phyloP scores from a whole-genome alignment of 2,888 invertebrate genomes.

The Mythimna vitellina region DNA sequence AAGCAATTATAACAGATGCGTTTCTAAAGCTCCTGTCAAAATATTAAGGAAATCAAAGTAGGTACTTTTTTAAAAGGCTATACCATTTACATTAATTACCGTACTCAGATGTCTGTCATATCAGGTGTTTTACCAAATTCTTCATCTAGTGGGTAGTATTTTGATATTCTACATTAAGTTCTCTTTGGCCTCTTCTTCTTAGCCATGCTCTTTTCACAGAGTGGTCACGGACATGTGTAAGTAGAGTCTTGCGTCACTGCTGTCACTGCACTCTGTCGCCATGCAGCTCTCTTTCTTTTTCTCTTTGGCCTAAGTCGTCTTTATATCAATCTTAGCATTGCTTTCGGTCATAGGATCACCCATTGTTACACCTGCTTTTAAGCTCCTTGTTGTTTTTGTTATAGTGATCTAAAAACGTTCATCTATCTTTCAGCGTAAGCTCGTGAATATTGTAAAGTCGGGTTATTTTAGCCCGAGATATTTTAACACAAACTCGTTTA shows the following conservation, averaged over 20 bases:
- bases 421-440: not conserved
- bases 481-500: too few species aligned
- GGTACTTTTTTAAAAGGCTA: slow-evolving; percentile 13
- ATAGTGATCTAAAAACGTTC: too few species aligned
- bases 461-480: too few species aligned
- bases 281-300: too few species aligned
- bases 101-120: slow-evolving; percentile 24
- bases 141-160: not conserved
- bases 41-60: slow-evolving; percentile 71
- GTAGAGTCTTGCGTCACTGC: too few species aligned
- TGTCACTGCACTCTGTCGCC: too few species aligned
- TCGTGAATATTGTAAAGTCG: not conserved
- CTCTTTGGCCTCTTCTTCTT: too few species aligned
- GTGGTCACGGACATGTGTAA: too few species aligned
- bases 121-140: slow-evolving; percentile 10
- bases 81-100: slow-evolving; percentile 19
- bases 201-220: too few species aligned
- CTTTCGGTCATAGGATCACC: too few species aligned
- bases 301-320: not conserved
- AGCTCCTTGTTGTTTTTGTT: too few species aligned
- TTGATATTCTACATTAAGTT: not conserved
- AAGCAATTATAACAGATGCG: slow-evolving; percentile 82
- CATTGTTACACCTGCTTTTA: too few species aligned
- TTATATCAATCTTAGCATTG: not conserved
- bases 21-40: slow-evolving; percentile 82